Evolutionary conservation across 2,888 invertebrate species (phyloP).

Genomic region (Drosophila falleni): DNA sequence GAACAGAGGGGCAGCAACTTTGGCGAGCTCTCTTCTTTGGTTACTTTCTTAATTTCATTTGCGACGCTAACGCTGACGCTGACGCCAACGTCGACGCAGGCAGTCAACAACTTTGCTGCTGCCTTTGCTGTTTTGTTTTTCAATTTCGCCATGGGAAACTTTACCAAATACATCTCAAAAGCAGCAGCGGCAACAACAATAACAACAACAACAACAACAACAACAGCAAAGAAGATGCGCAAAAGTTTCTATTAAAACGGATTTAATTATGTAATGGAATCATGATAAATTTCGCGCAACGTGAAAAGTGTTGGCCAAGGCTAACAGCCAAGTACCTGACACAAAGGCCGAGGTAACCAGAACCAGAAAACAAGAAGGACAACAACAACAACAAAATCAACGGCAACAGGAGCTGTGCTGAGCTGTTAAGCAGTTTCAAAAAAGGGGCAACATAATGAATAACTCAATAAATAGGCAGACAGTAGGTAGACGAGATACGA

Average conservation of each 20-base stretch:
- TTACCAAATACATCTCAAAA: slow-evolving; percentile 78
- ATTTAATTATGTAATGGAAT: slow-evolving; percentile 84
- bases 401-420: slow-evolving; percentile 9
- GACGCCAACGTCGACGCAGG: slow-evolving; percentile 25
- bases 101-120: slow-evolving; percentile 44
- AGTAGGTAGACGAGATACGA: slow-evolving; percentile 38
- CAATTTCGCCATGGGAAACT: slow-evolving; percentile 74
- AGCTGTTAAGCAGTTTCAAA: slow-evolving; percentile 25
- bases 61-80: slow-evolving; percentile 36
- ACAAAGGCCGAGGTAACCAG: slow-evolving; percentile 59
- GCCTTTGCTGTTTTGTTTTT: slow-evolving; percentile 73
- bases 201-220: slow-evolving; percentile 27
- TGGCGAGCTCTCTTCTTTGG: slow-evolving; percentile 66
- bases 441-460: slow-evolving; percentile 38
- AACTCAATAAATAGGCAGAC: slow-evolving; percentile 47
- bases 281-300: slow-evolving; percentile 83
- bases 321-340: slow-evolving; percentile 57
- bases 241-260: slow-evolving; percentile 82
- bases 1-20: slow-evolving; percentile 42
- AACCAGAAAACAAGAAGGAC: slow-evolving; percentile 36
- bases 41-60: slow-evolving; percentile 82
- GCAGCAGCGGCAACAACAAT: slow-evolving; percentile 39
- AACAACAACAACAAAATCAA: slow-evolving; percentile 17
- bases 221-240: slow-evolving; percentile 66
- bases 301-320: slow-evolving; percentile 76